A percentile compares a stretch with the other conserved stretches of the same genome.
phyloP scores from a whole-genome alignment of 2,888 invertebrate genomes.

The Rhogogaster chlorosoma region DNA sequence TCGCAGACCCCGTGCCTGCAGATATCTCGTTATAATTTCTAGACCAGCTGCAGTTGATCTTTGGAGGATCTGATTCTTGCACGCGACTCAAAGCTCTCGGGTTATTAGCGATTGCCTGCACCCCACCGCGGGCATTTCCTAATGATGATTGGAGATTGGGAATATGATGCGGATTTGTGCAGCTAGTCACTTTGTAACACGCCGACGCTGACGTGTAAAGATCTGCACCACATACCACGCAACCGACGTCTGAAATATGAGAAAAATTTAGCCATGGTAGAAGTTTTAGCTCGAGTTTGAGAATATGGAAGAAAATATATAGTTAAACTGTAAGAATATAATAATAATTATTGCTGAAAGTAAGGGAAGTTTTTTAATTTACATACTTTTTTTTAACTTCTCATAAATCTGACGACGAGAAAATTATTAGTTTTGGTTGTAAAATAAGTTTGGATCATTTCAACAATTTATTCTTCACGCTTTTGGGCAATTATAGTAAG shows the following conservation, averaged over 20 bases:
- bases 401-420: too few species aligned
- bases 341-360: too few species aligned
- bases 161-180: conserved; percentile 48
- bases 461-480: too few species aligned
- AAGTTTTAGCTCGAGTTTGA: too few species aligned
- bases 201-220: conserved; percentile 61
- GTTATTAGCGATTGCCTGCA: not conserved
- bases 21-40: conserved; percentile 14
- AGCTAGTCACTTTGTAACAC: conserved; percentile 61
- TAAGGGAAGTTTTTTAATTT: too few species aligned
- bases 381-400: too few species aligned
- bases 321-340: too few species aligned
- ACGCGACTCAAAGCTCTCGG: not conserved
- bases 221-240: conserved; percentile 62
- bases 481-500: too few species aligned
- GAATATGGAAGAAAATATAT: too few species aligned
- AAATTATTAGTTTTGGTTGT: too few species aligned
- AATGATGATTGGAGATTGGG: not conserved
- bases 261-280: not conserved
- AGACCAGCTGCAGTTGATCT: conserved; percentile 17
- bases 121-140: not conserved
- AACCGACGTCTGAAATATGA: conserved; percentile 61
- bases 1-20: too few species aligned
- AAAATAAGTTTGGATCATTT: too few species aligned
- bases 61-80: not conserved